Percentiles rank a stretch among this genome's conserved stretches.
Conservation (phyloP, 2,888 invertebrate species). For the Nycteola revayana region DNA sequence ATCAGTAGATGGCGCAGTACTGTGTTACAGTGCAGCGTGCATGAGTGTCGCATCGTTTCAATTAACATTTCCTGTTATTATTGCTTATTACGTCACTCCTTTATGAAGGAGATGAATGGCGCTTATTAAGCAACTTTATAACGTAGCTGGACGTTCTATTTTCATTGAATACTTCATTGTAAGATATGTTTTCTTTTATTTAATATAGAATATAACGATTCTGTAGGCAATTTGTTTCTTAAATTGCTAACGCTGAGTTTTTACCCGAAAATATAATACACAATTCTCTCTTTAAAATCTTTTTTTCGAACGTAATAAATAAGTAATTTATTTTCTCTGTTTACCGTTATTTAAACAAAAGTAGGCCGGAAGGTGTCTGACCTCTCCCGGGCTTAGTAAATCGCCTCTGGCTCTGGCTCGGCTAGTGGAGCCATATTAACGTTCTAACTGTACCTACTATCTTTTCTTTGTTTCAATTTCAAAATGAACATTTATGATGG, state of each 20-base stretch:
- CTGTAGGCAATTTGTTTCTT: no score
- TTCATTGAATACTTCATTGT: no score
- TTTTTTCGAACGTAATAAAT: slow-evolving; percentile 9
- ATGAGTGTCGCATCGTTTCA: slow-evolving; percentile 19
- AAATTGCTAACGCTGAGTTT: no score
- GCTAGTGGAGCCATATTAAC: slow-evolving; percentile 18
- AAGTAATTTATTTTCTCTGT: slow-evolving; percentile 11
- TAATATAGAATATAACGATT: no score
- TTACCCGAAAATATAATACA: no score
- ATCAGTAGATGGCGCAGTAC: slow-evolving; percentile 5
- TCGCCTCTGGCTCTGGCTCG: slow-evolving; percentile 1
- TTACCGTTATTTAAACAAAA: slow-evolving; percentile 11
- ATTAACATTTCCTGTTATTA: slow-evolving; percentile 27
- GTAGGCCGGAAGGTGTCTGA: slow-evolving; percentile 17
- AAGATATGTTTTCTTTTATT: no score
- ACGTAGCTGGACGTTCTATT: no score
- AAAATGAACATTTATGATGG: slow-evolving; percentile 32
- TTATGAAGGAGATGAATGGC: slow-evolving; percentile 7
- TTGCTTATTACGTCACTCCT: slow-evolving; percentile 18
- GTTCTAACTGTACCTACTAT: slow-evolving; percentile 17
- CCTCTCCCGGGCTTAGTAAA: slow-evolving; percentile 8
- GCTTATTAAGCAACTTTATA: slow-evolving; percentile 3
- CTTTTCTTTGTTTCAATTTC: slow-evolving; percentile 33
- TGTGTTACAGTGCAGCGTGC: not conserved
- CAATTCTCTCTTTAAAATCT: no score